A percentile compares a stretch with the other conserved stretches of the same genome.
phyloP scores from a whole-genome alignment of 1,140 invertebrate species.

The Pachypeltis micranthus region DNA sequence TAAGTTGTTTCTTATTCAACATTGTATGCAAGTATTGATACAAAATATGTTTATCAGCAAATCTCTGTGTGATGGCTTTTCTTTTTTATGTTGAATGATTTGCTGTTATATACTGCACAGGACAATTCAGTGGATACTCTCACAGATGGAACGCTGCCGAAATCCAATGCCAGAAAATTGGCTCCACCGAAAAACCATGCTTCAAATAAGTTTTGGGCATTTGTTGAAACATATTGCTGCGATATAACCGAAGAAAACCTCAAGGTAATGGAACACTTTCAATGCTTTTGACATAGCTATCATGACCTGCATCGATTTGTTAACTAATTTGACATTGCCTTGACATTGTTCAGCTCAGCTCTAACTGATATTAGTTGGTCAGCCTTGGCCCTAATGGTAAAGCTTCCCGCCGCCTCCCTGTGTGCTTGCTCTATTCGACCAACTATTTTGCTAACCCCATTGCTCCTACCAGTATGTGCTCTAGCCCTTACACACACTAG shows the following conservation, averaged over 20 bases:
- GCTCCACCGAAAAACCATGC: slow-evolving; percentile 54
- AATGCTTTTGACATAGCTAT: too few species aligned
- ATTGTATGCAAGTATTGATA: neutral
- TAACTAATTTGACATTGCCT: too few species aligned
- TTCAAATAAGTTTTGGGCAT: slow-evolving; percentile 90
- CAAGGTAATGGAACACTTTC: slow-evolving; percentile 37
- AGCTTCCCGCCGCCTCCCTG: too few species aligned
- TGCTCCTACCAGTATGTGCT: too few species aligned
- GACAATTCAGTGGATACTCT: slow-evolving; percentile 19
- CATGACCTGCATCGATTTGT: too few species aligned
- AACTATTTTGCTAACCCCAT: too few species aligned
- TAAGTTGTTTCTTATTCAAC: neutral
- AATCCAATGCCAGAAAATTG: neutral
- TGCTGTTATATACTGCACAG: too few species aligned
- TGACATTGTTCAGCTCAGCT: too few species aligned
- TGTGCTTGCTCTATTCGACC: too few species aligned
- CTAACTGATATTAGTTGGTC: too few species aligned
- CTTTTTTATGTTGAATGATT: neutral
- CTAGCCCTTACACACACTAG: too few species aligned
- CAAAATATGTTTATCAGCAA: neutral
- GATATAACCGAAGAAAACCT: slow-evolving; percentile 79
- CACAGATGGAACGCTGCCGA: neutral
- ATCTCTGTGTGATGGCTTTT: neutral
- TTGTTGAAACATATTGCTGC: slow-evolving; percentile 83
- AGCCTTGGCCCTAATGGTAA: too few species aligned